Evolutionary conservation across 2,797 vertebrate species (phyloP).

Genomic region (Pangasius krempfi): DNA sequence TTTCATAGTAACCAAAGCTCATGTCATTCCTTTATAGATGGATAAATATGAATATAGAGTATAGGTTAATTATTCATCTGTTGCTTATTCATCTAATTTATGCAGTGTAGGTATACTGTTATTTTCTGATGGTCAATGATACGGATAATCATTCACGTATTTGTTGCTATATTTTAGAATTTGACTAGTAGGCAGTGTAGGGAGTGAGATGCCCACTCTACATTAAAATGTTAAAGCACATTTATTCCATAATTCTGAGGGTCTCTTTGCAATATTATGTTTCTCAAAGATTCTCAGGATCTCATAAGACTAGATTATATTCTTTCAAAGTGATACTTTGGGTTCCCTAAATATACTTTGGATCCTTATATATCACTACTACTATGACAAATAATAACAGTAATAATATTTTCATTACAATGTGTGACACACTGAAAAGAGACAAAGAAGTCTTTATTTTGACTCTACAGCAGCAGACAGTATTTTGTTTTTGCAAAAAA

Average conservation of each 20-base stretch:
- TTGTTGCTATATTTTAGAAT: neutral
- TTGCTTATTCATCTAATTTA: neutral
- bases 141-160: neutral
- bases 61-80: neutral
- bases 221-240: neutral
- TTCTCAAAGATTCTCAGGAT: neutral
- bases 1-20: constrained; percentile 69
- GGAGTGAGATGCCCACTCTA: neutral
- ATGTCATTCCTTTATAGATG: constrained; percentile 1
- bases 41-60: neutral
- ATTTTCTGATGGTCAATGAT: neutral
- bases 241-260: neutral
- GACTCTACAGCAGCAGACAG: constrained; percentile 84
- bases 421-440: constrained; percentile 10
- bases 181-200: neutral
- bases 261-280: neutral
- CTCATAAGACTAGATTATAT: neutral
- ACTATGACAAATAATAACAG: neutral
- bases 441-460: constrained; percentile 76
- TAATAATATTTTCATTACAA: neutral
- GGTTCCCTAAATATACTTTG: neutral
- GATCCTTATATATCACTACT: neutral
- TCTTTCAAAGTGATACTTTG: neutral
- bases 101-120: neutral
- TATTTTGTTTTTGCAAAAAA: constrained; percentile 75